These are phyloP conservation scores for Lasioglossum calceatum DNA, from an alignment of 2,888 invertebrate species.

Conservation along the genomic window DNA sequence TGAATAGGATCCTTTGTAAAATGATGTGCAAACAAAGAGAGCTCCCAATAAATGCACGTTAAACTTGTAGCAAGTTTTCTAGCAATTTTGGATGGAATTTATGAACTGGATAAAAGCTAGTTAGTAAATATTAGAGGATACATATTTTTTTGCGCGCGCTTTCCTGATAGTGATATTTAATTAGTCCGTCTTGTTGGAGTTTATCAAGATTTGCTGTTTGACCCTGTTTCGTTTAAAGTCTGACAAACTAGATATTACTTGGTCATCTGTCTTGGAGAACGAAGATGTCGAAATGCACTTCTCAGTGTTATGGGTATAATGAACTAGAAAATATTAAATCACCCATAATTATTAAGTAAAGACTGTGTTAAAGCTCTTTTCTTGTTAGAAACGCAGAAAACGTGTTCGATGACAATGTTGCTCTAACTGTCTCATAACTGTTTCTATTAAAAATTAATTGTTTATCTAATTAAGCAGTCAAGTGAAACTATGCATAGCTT, in stretches of 20 bases:
- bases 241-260: background rate
- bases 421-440: background rate
- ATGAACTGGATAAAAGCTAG: background rate
- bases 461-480: background rate
- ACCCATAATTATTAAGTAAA: background rate
- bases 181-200: background rate
- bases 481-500: background rate
- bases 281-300: background rate
- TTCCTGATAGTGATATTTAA: background rate
- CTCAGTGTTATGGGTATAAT: background rate
- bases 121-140: background rate
- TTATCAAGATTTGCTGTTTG: constrained; percentile 1
- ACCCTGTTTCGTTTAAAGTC: background rate
- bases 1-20: background rate
- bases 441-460: background rate
- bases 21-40: no score
- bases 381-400: background rate
- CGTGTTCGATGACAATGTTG: background rate
- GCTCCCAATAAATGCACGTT: no score
- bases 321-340: background rate
- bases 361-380: background rate
- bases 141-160: background rate
- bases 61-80: background rate
- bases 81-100: background rate
- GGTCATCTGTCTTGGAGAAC: background rate